phyloP scores from a whole-genome alignment of 2,113 vertebrate species.

The Podilymbus podiceps region DNA sequence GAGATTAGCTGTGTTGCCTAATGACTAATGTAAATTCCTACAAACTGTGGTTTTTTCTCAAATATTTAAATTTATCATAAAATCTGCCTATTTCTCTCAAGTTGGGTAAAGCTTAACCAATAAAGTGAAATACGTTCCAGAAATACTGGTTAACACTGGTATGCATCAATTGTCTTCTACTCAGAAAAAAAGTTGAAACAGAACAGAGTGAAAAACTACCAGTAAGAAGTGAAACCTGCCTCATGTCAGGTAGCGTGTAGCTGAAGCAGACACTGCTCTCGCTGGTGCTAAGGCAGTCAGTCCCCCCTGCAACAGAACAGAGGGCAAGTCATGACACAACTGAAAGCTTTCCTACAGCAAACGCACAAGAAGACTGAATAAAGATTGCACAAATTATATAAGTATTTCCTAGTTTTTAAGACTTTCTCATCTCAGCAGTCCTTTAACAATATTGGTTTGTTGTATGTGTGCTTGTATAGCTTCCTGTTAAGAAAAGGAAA shows the following conservation, averaged over 20 bases:
- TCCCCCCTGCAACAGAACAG: not conserved
- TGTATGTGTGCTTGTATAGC: not conserved
- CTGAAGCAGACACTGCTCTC: fast-evolving
- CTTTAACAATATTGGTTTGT: not conserved
- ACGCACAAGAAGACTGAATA: not conserved
- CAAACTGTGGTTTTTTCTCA: not conserved
- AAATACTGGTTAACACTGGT: not conserved
- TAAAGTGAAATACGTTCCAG: not conserved
- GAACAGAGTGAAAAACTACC: not conserved
- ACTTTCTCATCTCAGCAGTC: not conserved
- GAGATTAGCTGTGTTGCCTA: not conserved
- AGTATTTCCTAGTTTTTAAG: not conserved
- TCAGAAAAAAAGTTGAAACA: not conserved
- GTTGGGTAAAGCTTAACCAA: not conserved
- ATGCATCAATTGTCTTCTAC: not conserved
- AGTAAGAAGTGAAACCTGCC: not conserved
- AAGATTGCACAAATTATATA: not conserved
- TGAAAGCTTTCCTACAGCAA: not conserved
- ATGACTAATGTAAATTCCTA: not conserved
- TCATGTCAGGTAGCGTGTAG: fast-evolving
- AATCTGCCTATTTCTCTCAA: not conserved
- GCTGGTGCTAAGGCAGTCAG: too few species aligned
- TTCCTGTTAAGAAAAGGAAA: not conserved
- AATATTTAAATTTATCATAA: not conserved
- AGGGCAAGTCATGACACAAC: fast-evolving